phyloP scores from a whole-genome alignment of 2,797 vertebrate species.

The Anas georgica region DNA sequence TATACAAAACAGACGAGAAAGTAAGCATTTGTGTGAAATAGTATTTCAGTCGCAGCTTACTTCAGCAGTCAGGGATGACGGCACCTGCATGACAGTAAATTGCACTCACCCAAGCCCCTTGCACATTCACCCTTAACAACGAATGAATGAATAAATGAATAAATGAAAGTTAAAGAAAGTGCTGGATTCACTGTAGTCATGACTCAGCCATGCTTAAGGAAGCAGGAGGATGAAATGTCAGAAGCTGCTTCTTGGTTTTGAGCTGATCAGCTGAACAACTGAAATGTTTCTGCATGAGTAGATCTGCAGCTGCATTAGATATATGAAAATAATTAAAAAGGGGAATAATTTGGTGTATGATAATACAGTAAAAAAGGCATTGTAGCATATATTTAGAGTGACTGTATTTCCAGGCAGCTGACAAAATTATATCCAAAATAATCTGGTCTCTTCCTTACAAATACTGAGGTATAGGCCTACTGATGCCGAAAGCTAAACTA shows the following conservation, averaged over 20 bases:
- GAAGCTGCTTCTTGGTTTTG: neutral
- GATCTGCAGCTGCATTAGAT: neutral
- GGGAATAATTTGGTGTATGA: neutral
- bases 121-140: neutral
- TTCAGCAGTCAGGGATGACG: neutral
- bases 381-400: neutral
- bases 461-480: neutral
- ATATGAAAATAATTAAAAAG: neutral
- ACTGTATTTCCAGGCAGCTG: slow-evolving; percentile 11
- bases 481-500: neutral
- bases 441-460: neutral
- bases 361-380: neutral
- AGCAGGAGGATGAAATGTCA: slow-evolving; percentile 52
- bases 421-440: slow-evolving; percentile 5
- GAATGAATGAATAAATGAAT: neutral
- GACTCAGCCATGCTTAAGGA: slow-evolving; percentile 38
- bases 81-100: neutral
- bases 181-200: neutral
- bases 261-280: slow-evolving; percentile 43
- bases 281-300: slow-evolving; percentile 32
- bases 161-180: neutral
- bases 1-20: neutral
- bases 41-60: neutral
- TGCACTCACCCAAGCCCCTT: neutral
- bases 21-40: neutral